These are phyloP conservation scores for Sinocyclocheilus grahami DNA, from an alignment of 2,113 vertebrate species.

Conservation along the genomic window DNA sequence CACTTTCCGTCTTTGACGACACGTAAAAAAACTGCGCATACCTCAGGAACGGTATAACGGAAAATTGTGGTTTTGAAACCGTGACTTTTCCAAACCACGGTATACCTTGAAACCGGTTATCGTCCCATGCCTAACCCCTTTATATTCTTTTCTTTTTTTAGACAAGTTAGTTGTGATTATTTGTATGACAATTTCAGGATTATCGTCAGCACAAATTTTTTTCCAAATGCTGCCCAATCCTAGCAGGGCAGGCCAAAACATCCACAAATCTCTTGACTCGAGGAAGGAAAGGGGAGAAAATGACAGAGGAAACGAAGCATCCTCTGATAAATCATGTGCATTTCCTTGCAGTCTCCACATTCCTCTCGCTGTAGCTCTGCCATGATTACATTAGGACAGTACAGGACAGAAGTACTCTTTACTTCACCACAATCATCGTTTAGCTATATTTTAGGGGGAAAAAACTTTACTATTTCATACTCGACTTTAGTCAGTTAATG, in stretches of 20 bases:
- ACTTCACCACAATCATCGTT: neutral
- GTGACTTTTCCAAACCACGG: no score
- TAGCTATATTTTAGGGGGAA: neutral
- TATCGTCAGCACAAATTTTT: neutral
- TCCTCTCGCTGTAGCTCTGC: slow-evolving; percentile 39
- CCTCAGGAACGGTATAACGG: no score
- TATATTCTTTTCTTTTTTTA: no score
- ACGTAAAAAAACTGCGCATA: no score
- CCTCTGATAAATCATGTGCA: slow-evolving; percentile 72
- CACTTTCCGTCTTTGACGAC: no score
- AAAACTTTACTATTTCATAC: neutral
- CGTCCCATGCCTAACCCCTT: no score
- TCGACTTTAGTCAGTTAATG: neutral
- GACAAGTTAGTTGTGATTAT: no score
- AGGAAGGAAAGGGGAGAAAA: slow-evolving; percentile 59
- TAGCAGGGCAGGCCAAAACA: neutral
- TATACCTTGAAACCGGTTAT: no score
- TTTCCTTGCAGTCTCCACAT: slow-evolving; percentile 73
- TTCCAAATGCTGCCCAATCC: neutral
- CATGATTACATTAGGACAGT: neutral
- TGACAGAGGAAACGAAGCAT: slow-evolving; percentile 73
- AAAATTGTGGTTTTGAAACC: no score
- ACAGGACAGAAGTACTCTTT: neutral
- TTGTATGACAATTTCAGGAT: neutral
- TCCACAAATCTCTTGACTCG: slow-evolving; percentile 7